phyloP scores from a whole-genome alignment of 2,888 invertebrate species.

The Tinea semifulvella region DNA sequence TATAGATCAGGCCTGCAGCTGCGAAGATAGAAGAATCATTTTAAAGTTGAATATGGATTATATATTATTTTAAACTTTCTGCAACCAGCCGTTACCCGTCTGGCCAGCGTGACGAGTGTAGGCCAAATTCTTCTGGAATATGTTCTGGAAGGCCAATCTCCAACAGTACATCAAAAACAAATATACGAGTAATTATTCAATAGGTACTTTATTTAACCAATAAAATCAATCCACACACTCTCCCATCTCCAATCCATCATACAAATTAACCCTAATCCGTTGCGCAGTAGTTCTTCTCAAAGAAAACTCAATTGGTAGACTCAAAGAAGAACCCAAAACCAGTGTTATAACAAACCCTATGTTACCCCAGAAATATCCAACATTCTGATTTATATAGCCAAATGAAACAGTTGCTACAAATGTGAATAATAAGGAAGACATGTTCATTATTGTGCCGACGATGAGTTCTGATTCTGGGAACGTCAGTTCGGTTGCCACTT shows the following conservation, averaged over 20 bases:
- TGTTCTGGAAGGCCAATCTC: too few species aligned
- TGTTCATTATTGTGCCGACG: conserved; percentile 67
- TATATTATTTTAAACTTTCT: too few species aligned
- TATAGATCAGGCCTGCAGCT: too few species aligned
- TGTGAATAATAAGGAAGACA: conserved; percentile 29
- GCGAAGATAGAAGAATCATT: too few species aligned
- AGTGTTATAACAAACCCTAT: conserved; percentile 29
- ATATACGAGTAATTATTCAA: too few species aligned
- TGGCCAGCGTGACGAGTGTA: too few species aligned
- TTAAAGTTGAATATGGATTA: too few species aligned
- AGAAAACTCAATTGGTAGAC: conserved; percentile 20
- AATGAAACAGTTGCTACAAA: conserved; percentile 31
- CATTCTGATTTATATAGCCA: conserved; percentile 28
- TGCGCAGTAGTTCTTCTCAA: conserved; percentile 20
- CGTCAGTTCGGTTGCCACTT: conserved; percentile 77
- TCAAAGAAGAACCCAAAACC: conserved; percentile 25
- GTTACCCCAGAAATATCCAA: conserved; percentile 36
- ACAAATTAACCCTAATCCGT: conserved; percentile 13
- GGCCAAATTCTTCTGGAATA: too few species aligned
- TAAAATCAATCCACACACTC: too few species aligned
- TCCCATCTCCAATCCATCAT: not conserved
- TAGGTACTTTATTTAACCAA: too few species aligned
- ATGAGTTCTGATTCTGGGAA: conserved; percentile 78
- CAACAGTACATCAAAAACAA: too few species aligned
- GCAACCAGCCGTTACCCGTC: too few species aligned